Conservation (phyloP, 2,113 vertebrate genomes). For the Phocoena phocoena region DNA sequence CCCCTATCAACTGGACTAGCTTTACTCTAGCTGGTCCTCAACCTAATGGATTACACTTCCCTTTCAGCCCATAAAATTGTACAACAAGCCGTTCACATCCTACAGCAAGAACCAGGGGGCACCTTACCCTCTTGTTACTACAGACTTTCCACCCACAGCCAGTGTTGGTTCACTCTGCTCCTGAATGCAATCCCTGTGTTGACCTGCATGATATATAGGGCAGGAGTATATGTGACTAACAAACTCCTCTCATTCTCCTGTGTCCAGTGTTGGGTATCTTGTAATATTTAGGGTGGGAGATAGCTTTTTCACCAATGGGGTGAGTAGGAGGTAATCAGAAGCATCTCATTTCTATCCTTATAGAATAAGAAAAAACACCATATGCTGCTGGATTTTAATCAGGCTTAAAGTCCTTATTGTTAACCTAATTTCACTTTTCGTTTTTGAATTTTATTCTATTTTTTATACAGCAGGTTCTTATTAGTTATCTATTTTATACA, state of each 20-base stretch:
- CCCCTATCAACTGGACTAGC: not conserved
- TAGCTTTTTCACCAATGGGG: not conserved
- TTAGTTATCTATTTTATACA: too few relatives aligned
- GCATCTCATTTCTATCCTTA: not conserved
- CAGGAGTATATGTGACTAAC: not conserved
- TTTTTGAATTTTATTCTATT: not conserved
- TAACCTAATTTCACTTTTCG: not conserved
- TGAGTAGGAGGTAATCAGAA: not conserved
- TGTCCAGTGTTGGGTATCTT: not conserved
- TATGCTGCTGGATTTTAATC: not conserved
- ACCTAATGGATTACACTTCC: not conserved
- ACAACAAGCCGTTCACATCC: not conserved
- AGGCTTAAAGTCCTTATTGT: not conserved
- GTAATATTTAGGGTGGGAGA: not conserved
- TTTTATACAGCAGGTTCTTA: too few relatives aligned
- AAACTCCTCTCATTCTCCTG: not conserved
- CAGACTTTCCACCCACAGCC: not conserved
- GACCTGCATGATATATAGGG: accelerated
- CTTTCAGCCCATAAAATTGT: not conserved
- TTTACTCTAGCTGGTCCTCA: not conserved
- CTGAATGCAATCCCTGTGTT: not conserved
- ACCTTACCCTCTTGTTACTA: not conserved
- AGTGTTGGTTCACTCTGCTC: not conserved
- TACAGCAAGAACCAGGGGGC: not conserved
- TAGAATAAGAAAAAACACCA: not conserved